Evolutionary conservation across 2,113 vertebrate genomes (phyloP).

Genomic region (Microcebus lehilahytsara): DNA sequence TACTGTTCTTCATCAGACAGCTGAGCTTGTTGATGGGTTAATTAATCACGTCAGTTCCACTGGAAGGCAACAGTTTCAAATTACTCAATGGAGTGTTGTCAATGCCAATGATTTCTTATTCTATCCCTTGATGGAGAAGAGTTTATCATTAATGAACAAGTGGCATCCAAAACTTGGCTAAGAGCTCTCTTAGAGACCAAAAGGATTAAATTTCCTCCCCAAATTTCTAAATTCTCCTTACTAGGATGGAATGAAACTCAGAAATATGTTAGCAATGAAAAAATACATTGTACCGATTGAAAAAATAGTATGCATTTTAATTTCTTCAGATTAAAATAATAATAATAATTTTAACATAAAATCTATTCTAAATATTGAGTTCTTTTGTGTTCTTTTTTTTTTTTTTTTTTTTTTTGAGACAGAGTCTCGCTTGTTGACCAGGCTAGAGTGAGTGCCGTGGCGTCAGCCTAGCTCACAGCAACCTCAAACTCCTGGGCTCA

Average conservation of each 20-base stretch:
- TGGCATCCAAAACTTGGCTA: constrained; percentile 44
- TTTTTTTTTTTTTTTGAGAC: too few species aligned
- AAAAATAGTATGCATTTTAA: neutral
- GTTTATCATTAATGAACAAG: constrained; percentile 46
- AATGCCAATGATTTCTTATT: constrained; percentile 56
- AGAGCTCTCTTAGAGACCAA: neutral
- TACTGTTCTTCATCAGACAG: constrained; percentile 67
- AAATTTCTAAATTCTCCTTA: neutral
- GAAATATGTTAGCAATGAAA: neutral
- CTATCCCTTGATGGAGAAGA: neutral
- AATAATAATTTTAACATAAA: neutral
- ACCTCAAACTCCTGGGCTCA: too few species aligned
- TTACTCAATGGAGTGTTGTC: constrained; percentile 23
- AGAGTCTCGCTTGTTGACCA: too few species aligned
- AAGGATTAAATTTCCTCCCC: neutral
- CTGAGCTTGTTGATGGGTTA: constrained; percentile 64
- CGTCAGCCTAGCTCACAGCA: too few species aligned
- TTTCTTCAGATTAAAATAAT: neutral
- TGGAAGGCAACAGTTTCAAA: constrained; percentile 57
- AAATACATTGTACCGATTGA: neutral
- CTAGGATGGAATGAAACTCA: neutral
- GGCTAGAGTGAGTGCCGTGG: too few species aligned
- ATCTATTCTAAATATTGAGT: neutral
- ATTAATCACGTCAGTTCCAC: constrained; percentile 73
- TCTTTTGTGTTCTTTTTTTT: neutral